Conservation (phyloP, 2,888 invertebrate genomes). For the Ctena decussata region DNA sequence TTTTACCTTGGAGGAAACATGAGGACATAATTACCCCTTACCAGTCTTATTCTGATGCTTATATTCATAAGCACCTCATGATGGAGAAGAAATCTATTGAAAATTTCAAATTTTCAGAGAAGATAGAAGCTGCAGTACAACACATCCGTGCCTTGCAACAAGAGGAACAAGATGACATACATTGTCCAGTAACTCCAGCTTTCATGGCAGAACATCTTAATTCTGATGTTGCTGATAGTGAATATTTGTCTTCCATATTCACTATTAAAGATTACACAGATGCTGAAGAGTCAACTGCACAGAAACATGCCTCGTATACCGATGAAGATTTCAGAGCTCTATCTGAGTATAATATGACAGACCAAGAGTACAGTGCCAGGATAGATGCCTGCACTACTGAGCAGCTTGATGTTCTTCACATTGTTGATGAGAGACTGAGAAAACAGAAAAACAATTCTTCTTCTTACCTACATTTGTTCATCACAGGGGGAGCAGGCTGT, state of each 20-base stretch:
- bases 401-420: background rate
- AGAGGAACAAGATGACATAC: background rate
- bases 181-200: background rate
- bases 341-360: conserved; percentile 22
- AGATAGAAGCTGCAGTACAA: background rate
- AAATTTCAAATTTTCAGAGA: background rate
- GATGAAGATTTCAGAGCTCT: conserved; percentile 19
- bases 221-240: too few species aligned
- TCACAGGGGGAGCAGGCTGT: conserved; percentile 24
- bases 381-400: background rate
- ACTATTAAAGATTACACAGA: background rate
- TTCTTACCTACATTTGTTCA: background rate
- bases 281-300: background rate
- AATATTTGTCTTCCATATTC: background rate
- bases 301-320: background rate
- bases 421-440: too few species aligned
- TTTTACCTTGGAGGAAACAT: background rate
- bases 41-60: background rate
- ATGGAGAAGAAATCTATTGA: background rate
- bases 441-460: background rate
- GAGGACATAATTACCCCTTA: background rate
- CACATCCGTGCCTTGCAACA: background rate
- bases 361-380: background rate
- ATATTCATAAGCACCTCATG: background rate
- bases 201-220: background rate